Evolutionary conservation across 35 echinoderm and acorn worm genomes (phyloP).

Genomic region (Holothuria glaberrima): DNA sequence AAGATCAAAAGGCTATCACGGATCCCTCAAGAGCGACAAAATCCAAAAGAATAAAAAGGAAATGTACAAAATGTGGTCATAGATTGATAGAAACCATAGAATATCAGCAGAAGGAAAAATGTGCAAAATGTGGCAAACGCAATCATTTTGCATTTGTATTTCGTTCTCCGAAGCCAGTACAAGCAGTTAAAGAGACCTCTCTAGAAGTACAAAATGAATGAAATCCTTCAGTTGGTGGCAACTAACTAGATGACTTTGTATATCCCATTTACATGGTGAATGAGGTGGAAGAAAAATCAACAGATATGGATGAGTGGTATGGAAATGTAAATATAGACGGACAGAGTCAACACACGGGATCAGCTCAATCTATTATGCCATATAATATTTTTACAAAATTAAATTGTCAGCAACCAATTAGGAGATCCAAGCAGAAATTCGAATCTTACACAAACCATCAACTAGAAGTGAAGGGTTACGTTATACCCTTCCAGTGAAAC

Average conservation of each 20-base stretch:
- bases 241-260: neutral
- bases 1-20: neutral
- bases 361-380: conserved; percentile 71
- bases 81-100: conserved; percentile 29
- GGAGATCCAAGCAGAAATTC: conserved; percentile 51
- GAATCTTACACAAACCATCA: conserved; percentile 64
- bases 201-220: neutral
- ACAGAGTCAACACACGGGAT: conserved; percentile 60
- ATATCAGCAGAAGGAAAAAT: conserved; percentile 65
- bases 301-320: conserved; percentile 65
- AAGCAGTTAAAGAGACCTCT: conserved; percentile 21
- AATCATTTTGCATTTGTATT: conserved; percentile 80
- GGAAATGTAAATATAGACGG: conserved; percentile 59
- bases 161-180: conserved; percentile 9
- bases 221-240: no score
- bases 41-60: neutral
- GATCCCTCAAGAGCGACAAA: neutral
- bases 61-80: conserved; percentile 73
- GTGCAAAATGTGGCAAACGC: conserved; percentile 56
- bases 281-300: neutral
- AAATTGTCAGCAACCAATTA: neutral
- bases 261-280: neutral
- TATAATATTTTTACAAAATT: conserved; percentile 30
- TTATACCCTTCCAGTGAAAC: neutral
- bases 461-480: conserved; percentile 12